Base-by-base conservation (phyloP, 1,140 invertebrate genomes). In the silkworm (Bombyx mori) region DNA sequence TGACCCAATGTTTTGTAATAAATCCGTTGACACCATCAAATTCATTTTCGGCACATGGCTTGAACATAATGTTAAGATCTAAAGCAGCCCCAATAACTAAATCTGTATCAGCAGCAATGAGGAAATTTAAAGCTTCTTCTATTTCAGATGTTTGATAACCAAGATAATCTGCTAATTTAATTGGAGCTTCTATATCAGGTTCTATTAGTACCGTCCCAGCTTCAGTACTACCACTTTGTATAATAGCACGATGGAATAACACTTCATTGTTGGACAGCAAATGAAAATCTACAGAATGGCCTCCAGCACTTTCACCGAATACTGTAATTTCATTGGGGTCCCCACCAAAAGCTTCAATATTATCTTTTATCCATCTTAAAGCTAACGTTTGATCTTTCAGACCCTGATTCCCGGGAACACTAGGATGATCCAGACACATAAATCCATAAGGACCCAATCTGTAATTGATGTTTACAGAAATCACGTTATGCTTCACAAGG, bases 321-420 rank as follows among this genome's bases (percentile, higher is more conserved):
- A 69, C 44, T n/a, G 67, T 69, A n/a, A 69, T 64, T 35, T 62
- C 51, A 18, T 63, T 49, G n/a, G 54, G 12, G 51, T 69, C 56
- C 18, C 67, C 67, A 10, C 67, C 67, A 52, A 69, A 69, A 4
- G 61, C 59, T 58, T 49, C 60, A 49, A 69, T 76, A 52, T 64
- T 58, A 7, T 74, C 57, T 58, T 66, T 66, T 2, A 74, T 57
- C 72, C 72, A 74, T 42, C 61, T 54, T 1, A 74, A 35, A 18
- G 63, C 72, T 5, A 66, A 8, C 4, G 57, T 42, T 58, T 74
- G 74, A 52, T 77, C 72, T 52, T 77, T 75, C 5, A 75, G 46
- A 5, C 74, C 72, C 57, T 66, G 66, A 26, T 66, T 69, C 7
- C 66, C 66, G 1, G 61, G 48, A 8, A 65, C 46, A 45, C 55